Evolutionary conservation across 2,888 invertebrate genomes (phyloP).

Genomic region (Allophyes oxyacanthae): DNA sequence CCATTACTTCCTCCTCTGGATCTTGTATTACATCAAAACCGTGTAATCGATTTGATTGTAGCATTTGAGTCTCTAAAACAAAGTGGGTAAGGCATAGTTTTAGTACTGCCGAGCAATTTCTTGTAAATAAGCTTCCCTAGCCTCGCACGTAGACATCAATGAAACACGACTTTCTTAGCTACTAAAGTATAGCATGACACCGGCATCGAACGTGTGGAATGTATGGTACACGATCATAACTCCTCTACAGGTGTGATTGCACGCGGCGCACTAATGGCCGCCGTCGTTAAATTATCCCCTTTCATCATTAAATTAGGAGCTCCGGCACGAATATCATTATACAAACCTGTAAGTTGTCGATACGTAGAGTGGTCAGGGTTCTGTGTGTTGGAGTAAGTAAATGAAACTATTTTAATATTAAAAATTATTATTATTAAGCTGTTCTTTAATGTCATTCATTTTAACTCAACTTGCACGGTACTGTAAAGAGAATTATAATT

Average conservation of each 20-base stretch:
- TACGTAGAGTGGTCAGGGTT: background rate
- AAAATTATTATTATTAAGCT: too few relatives aligned
- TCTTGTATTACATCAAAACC: too few relatives aligned
- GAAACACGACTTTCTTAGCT: constrained; percentile 6
- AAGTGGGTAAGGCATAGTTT: too few relatives aligned
- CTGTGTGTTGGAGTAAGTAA: background rate
- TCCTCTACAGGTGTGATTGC: constrained; percentile 66
- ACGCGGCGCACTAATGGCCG: constrained; percentile 58
- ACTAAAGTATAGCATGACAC: constrained; percentile 12
- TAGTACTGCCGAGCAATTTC: too few relatives aligned
- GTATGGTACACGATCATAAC: constrained; percentile 51
- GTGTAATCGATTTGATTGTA: too few relatives aligned
- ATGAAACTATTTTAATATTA: too few relatives aligned
- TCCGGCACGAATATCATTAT: constrained; percentile 53
- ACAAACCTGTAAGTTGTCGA: constrained; percentile 6
- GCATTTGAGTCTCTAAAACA: too few relatives aligned
- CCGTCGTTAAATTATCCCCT: constrained; percentile 70
- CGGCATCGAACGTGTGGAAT: constrained; percentile 28
- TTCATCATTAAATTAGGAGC: constrained; percentile 71
- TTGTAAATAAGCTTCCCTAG: too few relatives aligned
- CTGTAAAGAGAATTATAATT: too few relatives aligned
- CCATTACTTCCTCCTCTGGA: too few relatives aligned
- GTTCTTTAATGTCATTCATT: too few relatives aligned
- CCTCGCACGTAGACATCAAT: background rate
- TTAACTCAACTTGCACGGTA: too few relatives aligned